phyloP scores from a whole-genome alignment of 2,888 invertebrate species.

The Altica lythri region DNA sequence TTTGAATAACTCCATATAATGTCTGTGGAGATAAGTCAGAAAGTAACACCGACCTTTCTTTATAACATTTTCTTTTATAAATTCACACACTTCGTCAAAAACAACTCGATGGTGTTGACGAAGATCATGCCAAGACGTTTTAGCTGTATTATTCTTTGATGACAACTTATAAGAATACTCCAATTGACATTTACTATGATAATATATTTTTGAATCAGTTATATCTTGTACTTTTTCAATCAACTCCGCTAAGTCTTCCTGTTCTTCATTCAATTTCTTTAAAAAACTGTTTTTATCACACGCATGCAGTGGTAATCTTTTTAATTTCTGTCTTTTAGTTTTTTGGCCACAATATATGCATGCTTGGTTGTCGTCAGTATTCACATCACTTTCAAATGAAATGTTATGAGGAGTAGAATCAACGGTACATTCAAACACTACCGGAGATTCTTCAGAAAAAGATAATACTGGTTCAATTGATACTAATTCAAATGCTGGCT shows the following conservation, averaged over 20 bases:
- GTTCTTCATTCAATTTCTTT: conserved; percentile 22
- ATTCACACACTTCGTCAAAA: conserved; percentile 39
- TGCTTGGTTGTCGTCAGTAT: conserved; percentile 7
- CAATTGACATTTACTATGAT: conserved; percentile 35
- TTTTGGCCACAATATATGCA: conserved; percentile 34
- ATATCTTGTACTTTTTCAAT: conserved; percentile 33
- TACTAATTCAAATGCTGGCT: conserved; percentile 21
- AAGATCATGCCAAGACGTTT: conserved; percentile 40
- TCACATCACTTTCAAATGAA: conserved; percentile 27
- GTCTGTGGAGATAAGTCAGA: conserved; percentile 39
- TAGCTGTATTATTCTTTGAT: conserved; percentile 28
- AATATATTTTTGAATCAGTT: conserved; percentile 33
- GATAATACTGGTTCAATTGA: conserved; percentile 21
- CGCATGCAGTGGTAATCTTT: conserved; percentile 26
- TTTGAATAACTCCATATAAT: conserved; percentile 40
- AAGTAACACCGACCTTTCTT: conserved; percentile 43
- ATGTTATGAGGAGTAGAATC: conserved; percentile 23
- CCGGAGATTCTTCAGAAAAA: conserved; percentile 25
- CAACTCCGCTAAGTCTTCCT: conserved; percentile 33
- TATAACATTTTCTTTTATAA: conserved; percentile 41
- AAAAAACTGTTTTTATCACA: conserved; percentile 26
- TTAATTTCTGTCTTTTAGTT: conserved; percentile 28
- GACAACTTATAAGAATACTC: conserved; percentile 34
- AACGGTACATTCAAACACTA: conserved; percentile 17
- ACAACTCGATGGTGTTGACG: conserved; percentile 38